Base-by-base conservation (phyloP, 2,113 vertebrate species). In the Jaculus jaculus region DNA sequence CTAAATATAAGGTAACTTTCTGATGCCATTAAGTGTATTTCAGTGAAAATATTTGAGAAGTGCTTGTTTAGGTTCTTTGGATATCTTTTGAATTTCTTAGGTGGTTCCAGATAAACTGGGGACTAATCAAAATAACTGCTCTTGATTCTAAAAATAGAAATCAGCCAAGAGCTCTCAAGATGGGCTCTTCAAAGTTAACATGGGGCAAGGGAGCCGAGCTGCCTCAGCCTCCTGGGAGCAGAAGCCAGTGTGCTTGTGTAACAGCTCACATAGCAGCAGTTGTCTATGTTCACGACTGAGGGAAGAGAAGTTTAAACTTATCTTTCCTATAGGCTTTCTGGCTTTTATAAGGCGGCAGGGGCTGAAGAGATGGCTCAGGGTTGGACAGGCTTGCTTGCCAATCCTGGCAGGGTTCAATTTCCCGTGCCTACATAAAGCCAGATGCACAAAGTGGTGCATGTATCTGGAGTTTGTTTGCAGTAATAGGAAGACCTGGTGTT, bases 91-190 rank as follows among this genome's bases (percentile, higher is more conserved):
- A 91, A 95, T 87, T 87, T 84, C 92, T 95, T 60, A 60, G 87
- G 94, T 93, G 30, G 89, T 93, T 95, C 82, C 87, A 91, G 68
- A 73, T 81, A 90, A 95, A 95, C 93, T 85, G 82, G 92, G 72
- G 90, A 96, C 90, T 95, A 90, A 96, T 95, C 95, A 91, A 85
- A 96, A 90, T 85, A 71, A 42, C 91, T 96, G 60, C 93, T 94
- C 69, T 95, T 18, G 0, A 72, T 84, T 95, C 93, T 95, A 93
- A 95, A 96, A 94, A 95, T 94, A 95, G 95, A 92, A 92, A 37
- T 81, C 89, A 92, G 37, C 63, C 51, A 8, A 71, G 78, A 90
- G 60, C 30, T 91, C 84, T 95, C 68, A 80, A 81, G 73, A 88
- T 79, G 81, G 84, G 18, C 18, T 73, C 83, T 65, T 93, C 63